Evolutionary conservation across 2,113 vertebrate genomes (phyloP).

Genomic region (Ancistrus triradiatus): DNA sequence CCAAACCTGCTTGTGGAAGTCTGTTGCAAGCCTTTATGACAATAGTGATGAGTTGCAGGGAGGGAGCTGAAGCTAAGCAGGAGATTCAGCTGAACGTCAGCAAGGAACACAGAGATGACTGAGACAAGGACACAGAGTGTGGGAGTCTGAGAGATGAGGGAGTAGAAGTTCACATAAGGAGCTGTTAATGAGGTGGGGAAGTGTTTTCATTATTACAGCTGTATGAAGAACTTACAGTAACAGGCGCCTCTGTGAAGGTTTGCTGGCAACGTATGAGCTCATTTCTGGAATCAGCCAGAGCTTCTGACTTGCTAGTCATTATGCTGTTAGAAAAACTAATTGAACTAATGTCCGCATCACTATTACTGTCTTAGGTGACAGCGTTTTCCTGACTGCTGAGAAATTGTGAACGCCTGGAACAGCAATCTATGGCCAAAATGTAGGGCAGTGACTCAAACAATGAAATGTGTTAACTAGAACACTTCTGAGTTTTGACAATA

Average conservation of each 20-base stretch:
- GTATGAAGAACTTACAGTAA: not conserved
- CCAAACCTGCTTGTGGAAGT: too few relatives aligned
- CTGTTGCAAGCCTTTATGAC: too few relatives aligned
- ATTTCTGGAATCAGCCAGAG: not conserved
- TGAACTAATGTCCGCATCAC: not conserved
- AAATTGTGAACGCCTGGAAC: not conserved
- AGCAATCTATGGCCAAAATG: not conserved
- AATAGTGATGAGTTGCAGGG: too few relatives aligned
- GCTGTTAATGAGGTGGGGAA: not conserved
- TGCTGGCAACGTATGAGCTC: not conserved
- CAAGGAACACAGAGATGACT: too few relatives aligned
- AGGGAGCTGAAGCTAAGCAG: too few relatives aligned
- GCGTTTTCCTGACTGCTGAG: not conserved
- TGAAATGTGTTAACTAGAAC: too few relatives aligned
- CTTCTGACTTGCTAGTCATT: not conserved
- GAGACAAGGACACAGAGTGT: not conserved
- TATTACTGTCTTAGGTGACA: not conserved
- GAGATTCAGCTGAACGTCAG: too few relatives aligned
- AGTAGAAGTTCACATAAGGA: too few relatives aligned
- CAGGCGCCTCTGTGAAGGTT: not conserved
- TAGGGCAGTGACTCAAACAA: too few relatives aligned
- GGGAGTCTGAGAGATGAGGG: not conserved
- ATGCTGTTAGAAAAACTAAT: not conserved
- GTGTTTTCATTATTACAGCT: not conserved
- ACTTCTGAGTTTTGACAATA: too few relatives aligned